Base-by-base conservation (phyloP, 2,888 invertebrate species). In the Kuschelorhynchus macadamiae region DNA sequence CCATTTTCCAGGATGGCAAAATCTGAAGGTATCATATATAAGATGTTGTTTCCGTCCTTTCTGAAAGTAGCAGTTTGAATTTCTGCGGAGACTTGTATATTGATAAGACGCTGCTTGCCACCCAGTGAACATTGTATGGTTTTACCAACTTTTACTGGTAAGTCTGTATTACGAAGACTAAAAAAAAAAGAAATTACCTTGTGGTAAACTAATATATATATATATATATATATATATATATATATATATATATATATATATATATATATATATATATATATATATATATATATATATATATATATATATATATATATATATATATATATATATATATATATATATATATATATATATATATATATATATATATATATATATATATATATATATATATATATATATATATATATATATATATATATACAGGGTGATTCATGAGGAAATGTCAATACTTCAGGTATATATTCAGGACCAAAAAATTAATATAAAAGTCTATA, bases 91-190 rank as follows among this genome's bases (percentile, higher is more conserved):
- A 88, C 87, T 79, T 89, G 87, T 14, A 91, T 86, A 47, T 85
- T 83, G 47, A 92, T 83, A 30, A 86, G 81, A 68, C 88, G 85
- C 39, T 89, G 86, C 84, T 95, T 96, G 74, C 93, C 92, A 50
- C 95, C 96, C 71, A 97, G 86, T 79, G 91, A 93, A 81, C 96
- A 96, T 73, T 91, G 89, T 67, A 96, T 90, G 1, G 89, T 90
- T 68, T 90, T 90, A 36, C 90, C 90, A 17, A 90, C 90, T 57
- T 90, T 91, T 11, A 94, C 93, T 17, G 88, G 84, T 18, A 97
- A 82, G 64, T 95, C 93, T 0, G 86, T 85, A 7, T 89, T 88
- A 44, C 90, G 88, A 61, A 91, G 81, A 82, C 94, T 95, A 82
- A 53, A 83, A 82, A 70, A 77, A 75, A 33, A n/a, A 33, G 21